Evolutionary conservation across 2,888 invertebrate species (phyloP), one percentile per base, ranked within the genome.

Genomic region (Eristalis intricaria): DNA sequence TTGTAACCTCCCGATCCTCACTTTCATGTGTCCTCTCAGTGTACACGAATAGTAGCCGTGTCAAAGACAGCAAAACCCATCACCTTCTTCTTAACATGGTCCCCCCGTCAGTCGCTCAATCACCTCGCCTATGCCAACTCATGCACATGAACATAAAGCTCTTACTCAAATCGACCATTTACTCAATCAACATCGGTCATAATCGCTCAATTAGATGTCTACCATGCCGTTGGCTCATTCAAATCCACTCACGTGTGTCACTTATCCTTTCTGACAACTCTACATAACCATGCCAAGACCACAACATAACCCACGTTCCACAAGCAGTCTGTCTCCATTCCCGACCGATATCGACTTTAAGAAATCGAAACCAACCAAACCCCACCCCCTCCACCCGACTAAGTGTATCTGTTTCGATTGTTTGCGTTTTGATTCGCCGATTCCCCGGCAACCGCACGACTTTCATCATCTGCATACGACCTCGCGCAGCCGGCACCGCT

Each of bases 341-440:
- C 50, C 19, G 2, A 2, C 50, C 43, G n/a, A 43, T 4, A n/a
- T 13, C 38, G 38, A n/a, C 43, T 43, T 43, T n/a, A n/a, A 43
- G 43, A 50, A 50, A 19, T 19, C 50, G 50, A 50, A 50, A 19
- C 50, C 50, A 19, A 50, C 8, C 50, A 19, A 32, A 32, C n/a
- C 7, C n/a, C n/a, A n/a, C 1, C 5, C 43, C 29, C 29, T 29
- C 29, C 29, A 29, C 4, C 29, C 29, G 29, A 4, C 29, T 43
- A 8, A 23, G 66, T 11, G 23, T 68, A 32, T 69, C 56, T 56
- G 56, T 58, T 50, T 26, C 35, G 56, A 69, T 69, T 69, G 56
- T 69, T 58, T 56, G 69, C 22, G 69, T 58, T 58, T 58, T 35
- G 69, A 69, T 56, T 69, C 35, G 22, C 43, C 32, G 56, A 69